Percentiles rank a stretch among this genome's conserved stretches.
phyloP scores from a whole-genome alignment of 2,888 invertebrate species.

The Antheraea assamensis region DNA sequence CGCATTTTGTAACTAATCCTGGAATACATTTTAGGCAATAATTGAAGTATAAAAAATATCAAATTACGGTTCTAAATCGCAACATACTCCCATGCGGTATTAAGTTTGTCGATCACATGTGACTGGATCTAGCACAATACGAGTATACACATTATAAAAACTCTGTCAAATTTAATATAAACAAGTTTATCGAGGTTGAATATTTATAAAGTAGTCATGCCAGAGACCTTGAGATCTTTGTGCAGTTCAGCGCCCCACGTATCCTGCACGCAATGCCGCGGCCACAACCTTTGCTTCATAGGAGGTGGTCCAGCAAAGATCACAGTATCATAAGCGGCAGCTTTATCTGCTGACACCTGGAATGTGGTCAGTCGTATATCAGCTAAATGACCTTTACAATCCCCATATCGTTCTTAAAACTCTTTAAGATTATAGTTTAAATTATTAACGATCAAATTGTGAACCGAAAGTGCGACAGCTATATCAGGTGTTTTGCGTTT shows the following conservation, averaged over 20 bases:
- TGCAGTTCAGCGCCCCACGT: slow-evolving; percentile 98
- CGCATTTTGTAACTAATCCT: too few relatives aligned
- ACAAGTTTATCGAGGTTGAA: background rate
- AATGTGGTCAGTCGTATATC: background rate
- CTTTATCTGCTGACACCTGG: slow-evolving; percentile 87
- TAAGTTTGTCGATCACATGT: background rate
- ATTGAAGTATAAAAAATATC: too few relatives aligned
- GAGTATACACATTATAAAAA: background rate
- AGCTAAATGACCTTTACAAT: background rate
- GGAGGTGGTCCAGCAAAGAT: slow-evolving; percentile 93
- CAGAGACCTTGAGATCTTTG: slow-evolving; percentile 91
- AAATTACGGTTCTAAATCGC: too few relatives aligned
- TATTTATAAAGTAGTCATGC: background rate
- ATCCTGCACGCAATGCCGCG: slow-evolving; percentile 97
- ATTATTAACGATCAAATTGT: too few relatives aligned
- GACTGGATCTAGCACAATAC: background rate
- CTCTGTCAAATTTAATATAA: too few relatives aligned
- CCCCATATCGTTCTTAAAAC: too few relatives aligned
- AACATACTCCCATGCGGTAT: background rate
- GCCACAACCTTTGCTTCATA: slow-evolving; percentile 96
- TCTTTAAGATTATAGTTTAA: too few relatives aligned
- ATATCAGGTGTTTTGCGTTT: too few relatives aligned
- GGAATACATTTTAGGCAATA: too few relatives aligned
- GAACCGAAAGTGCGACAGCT: too few relatives aligned
- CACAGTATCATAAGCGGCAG: slow-evolving; percentile 95